These are phyloP conservation scores for Lerema accius DNA, from an alignment of 1,140 invertebrate species.

Conservation along the genomic window DNA sequence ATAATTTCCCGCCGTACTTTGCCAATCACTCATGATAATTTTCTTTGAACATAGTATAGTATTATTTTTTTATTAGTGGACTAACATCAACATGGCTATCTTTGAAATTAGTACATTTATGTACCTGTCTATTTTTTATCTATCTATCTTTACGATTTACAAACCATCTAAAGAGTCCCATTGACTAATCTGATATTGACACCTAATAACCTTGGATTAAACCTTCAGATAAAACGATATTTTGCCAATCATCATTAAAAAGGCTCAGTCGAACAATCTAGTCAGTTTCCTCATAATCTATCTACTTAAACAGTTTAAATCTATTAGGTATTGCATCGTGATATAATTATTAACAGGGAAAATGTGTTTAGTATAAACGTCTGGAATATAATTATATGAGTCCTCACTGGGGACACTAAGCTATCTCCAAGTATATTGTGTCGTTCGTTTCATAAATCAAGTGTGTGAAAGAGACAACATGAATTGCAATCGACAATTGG, in stretches of 20 bases:
- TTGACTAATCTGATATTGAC: not conserved
- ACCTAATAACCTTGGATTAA: not conserved
- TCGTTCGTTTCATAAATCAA: constrained; percentile 39
- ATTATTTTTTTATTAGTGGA: too few relatives aligned
- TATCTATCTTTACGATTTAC: too few relatives aligned
- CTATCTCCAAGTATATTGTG: constrained; percentile 19
- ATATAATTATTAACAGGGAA: not conserved
- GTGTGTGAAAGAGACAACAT: constrained; percentile 49
- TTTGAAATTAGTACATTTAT: too few relatives aligned
- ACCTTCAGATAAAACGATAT: not conserved
- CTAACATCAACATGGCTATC: too few relatives aligned
- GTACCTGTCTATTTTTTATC: too few relatives aligned
- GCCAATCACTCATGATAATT: too few relatives aligned
- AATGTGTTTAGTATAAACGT: not conserved
- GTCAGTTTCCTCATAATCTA: not conserved
- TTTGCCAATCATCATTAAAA: constrained; percentile 1
- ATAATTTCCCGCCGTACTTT: too few relatives aligned
- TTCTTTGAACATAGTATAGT: too few relatives aligned
- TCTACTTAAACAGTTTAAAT: not conserved
- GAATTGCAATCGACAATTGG: constrained; percentile 55
- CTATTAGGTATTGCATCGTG: too few relatives aligned
- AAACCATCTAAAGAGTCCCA: not conserved
- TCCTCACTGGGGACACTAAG: constrained; percentile 3
- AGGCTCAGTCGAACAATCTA: not conserved
- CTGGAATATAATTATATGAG: not conserved